Base-by-base conservation (phyloP, 1,140 invertebrate genomes). In the Pseudomyrmex gracilis region DNA sequence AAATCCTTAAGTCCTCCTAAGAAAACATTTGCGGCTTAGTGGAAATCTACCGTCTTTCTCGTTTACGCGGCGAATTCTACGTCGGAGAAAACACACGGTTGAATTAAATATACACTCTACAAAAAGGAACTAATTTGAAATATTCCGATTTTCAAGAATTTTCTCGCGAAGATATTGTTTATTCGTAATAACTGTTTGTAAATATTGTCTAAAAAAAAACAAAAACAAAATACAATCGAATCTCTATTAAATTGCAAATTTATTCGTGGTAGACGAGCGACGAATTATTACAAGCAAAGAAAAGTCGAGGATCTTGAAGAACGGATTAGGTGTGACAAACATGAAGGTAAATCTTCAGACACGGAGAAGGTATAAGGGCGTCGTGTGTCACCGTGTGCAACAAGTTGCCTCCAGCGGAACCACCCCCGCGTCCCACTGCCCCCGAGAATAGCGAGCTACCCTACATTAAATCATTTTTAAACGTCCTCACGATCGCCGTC, bases 391-490 rank as follows among this genome's bases (percentile, higher is more conserved):
- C 89, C 89, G 83, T 73, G 83, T 90, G 91, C 91, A 92, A 92
- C 91, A 92, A 92, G 91, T 92, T 92, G 91, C 90, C 85, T 85
- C 85, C 84, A 87, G 49, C 84, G 83, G 58, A 78, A 74, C 76
- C 58, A 24, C 67, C 82, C 83, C 85, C 73, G 58, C 78, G 61
- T 24, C 63, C 60, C 74, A 85, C 53, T 73, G 58, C 84, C 67
- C 67, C 68, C 43, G 58, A 51, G 63, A 53, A 83, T 83, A 68
- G 70, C 83, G 61, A 78, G 77, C 87, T 63, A 85, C 57, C 77
- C 78, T 24, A 83, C 84, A 90, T 89, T 90, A 90, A 92, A 91
- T 91, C 90, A 91, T 91, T 92, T 92, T 91, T 91, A 90, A 91
- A 90, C 85, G 87, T 90, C 80, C 87, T 90, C 86, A 80, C 87